These are phyloP conservation scores for Drosophila littoralis DNA, from an alignment of 1,140 invertebrate species.

Conservation along the genomic window DNA sequence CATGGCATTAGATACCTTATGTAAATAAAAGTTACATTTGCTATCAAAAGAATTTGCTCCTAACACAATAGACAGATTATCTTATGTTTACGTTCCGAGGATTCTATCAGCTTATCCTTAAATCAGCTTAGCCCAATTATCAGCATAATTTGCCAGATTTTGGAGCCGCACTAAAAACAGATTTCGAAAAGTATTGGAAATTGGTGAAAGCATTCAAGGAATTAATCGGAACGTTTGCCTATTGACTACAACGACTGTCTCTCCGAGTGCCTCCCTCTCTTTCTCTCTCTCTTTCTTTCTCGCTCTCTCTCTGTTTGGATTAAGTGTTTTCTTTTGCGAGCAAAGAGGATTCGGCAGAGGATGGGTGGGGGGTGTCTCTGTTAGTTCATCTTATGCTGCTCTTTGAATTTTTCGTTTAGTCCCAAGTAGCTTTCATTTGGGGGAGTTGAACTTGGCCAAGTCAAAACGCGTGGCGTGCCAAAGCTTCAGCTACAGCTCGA, in stretches of 20 bases:
- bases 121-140: too few species aligned
- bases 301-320: background rate
- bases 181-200: constrained; percentile 44
- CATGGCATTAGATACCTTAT: too few species aligned
- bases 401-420: constrained; percentile 42
- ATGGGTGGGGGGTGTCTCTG: too few species aligned
- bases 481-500: background rate
- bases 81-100: too few species aligned
- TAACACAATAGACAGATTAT: too few species aligned
- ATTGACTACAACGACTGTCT: background rate
- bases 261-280: too few species aligned
- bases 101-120: too few species aligned
- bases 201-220: constrained; percentile 28
- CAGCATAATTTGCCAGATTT: too few species aligned
- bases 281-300: constrained; percentile 1
- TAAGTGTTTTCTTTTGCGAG: constrained; percentile 23
- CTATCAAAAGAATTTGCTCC: too few species aligned
- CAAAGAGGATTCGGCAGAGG: constrained; percentile 24
- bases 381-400: constrained; percentile 35
- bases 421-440: constrained; percentile 34
- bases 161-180: background rate
- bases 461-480: constrained; percentile 19
- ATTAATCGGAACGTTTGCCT: background rate
- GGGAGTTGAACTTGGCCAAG: constrained; percentile 15
- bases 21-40: too few species aligned